Evolutionary conservation across 2,888 invertebrate species (phyloP), one percentile per base, ranked within the genome.

Genomic region (Drosophila nigricruria): DNA sequence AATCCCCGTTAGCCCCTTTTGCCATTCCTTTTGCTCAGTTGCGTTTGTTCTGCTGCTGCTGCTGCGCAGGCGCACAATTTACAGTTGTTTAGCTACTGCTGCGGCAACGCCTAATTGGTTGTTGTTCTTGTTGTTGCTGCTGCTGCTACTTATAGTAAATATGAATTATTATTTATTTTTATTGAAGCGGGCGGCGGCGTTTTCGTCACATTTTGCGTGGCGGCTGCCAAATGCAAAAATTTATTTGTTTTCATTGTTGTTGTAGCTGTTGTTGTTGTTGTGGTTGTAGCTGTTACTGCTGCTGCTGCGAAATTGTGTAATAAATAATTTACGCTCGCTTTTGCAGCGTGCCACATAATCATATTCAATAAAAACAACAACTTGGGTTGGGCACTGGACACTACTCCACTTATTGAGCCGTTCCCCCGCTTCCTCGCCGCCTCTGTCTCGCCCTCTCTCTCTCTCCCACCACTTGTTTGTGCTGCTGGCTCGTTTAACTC

Each of bases 291-390:
- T 47, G 42, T 16, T 69, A 59, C 36, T 64, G 72, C 38, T 66
- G 49, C 14, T 16, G 73, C 49, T 68, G 68, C 73, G 25, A 74
- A 88, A 77, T 87, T 91, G 89, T 89, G 83, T 82, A 88, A 89
- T 88, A 88, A 90, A 88, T 89, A 90, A 90, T 90, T 85, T 88
- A 85, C 76, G 90, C 86, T 88, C 79, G 81, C 86, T 82, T 89
- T 88, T 87, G 89, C 89, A 84, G 89, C 84, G 84, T 85, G 85
- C 89, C 88, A 85, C 86, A 88, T 89, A 89, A 88, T 86, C 86
- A 86, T 89, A 89, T 86, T 88, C 86, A 86, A 89, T 88, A 89
- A 86, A 81, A 67, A 70, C 63, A 74, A 68, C 34, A 75, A 53
- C 75, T 58, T 77, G 77, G 81, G 71, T 70, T 76, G 81, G 81